Conservation (phyloP, 2,888 invertebrate genomes). For the Cosmopolites sordidus region DNA sequence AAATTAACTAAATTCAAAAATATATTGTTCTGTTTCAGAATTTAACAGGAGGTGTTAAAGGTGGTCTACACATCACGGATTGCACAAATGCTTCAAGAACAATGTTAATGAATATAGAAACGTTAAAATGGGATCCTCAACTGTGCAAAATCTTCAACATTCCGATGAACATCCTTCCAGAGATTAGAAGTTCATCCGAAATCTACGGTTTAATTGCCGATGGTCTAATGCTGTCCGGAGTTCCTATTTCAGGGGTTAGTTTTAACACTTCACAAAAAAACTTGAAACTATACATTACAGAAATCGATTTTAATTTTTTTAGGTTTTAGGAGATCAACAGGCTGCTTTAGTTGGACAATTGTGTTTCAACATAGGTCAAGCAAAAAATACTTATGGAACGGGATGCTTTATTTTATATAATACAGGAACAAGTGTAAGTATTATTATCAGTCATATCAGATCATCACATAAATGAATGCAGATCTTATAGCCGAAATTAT, state of each 20-base stretch:
- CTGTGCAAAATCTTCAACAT: constrained; percentile 86
- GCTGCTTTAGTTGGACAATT: constrained; percentile 90
- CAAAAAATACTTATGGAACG: constrained; percentile 93
- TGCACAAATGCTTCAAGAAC: constrained; percentile 96
- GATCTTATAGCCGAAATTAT: no score
- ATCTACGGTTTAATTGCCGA: constrained; percentile 77
- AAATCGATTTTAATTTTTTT: constrained; percentile 16
- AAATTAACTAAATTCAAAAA: no score
- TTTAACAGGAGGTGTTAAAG: constrained; percentile 61
- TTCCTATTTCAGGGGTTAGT: constrained; percentile 87
- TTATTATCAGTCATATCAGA: no score
- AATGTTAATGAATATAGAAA: constrained; percentile 88
- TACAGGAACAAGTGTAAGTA: constrained; percentile 67
- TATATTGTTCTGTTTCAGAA: constrained; percentile 53
- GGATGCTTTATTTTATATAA: constrained; percentile 94
- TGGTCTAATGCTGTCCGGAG: constrained; percentile 66
- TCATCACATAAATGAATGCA: no score
- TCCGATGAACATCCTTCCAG: constrained; percentile 78
- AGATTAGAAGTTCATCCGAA: constrained; percentile 87
- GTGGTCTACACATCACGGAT: constrained; percentile 83
- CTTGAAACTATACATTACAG: no score
- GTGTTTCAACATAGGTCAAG: constrained; percentile 82
- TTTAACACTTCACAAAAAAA: no score
- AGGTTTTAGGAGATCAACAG: constrained; percentile 95
- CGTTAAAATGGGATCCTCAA: constrained; percentile 79